Base-by-base conservation (phyloP, 30 jellyfish, hydroid and myxozoan genomes). In the Aurelia aurita region DNA sequence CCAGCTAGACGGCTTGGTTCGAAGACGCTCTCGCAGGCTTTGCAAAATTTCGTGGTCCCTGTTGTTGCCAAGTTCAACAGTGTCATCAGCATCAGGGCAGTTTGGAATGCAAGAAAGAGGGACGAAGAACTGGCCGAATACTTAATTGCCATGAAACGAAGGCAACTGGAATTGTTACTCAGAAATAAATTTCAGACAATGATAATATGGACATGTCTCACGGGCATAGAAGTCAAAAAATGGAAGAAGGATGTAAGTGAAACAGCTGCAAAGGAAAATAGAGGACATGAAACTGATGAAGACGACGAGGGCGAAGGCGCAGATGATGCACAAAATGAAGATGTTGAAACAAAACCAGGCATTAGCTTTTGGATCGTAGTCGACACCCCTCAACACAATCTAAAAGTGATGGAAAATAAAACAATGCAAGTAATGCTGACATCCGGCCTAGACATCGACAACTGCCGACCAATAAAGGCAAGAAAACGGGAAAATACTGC, bases 1-100 rank as follows among this genome's bases (percentile, higher is more conserved):
- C 77, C 77, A 65, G 77, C 55, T 26, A 65, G 77, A 31, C 77
- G 77, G 55, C 77, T 65, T 16, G 32, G 77, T 47, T 65, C 77
- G 55, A 65, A 65, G 32, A 65, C 77, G 10, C 53, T 65, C 5
- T 32, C 77, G 23, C 77, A 65, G 23, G 77, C 53, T 22, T 31
- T 65, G 46, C 43, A 31, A 20, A 65, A 44, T 47, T 65, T 65
- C 22, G 77, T 65, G 12, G 77, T 65, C 32, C 77, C 77, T 25
- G 77, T 65, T 8, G 53, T 65, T 23, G 53, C 77, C n/a, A 32
- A 47, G 10, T 23, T 21, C 13, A 9, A 65, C 23, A 16, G 28
- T 21, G 46, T 65, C 23, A 47, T 31, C 10, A 23, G 77, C 32
- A 21, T 65, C 28, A 44, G 77, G 53, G 77, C 57, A 22, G 22